Evolutionary conservation across 2,888 invertebrate species (phyloP), one percentile per base, ranked within the genome.

Genomic region (Auanema freiburgensis): DNA sequence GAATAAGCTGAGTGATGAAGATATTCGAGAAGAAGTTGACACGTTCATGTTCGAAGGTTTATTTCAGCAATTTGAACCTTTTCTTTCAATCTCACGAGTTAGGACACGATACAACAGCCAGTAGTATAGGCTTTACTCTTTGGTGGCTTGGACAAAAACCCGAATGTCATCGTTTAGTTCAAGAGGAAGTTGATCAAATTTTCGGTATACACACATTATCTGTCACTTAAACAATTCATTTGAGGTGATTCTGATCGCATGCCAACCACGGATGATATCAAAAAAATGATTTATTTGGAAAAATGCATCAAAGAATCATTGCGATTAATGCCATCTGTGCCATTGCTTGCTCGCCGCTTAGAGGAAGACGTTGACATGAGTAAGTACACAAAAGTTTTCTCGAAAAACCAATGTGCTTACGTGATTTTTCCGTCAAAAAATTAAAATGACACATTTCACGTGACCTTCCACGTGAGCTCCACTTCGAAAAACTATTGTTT

Each of bases 21-120:
- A 86, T 63, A 85, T 87, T 43, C 76, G 85, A 51, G 59, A 71
- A 49, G 73, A 73, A 57, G 69, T 72, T 3, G 87, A 87, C 71
- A 86, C 85, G 1, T 86, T 86, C 77, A 87, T 86, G 86, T 86
- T 85, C 78, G 86, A 85, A 64, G 72, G 85, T 55, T 33, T 40
- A 3, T n/a, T 18, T 18, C 10, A 5, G 43, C 43, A 43, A 43
- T 43, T 14, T 12, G 43, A 43, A 43, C 11, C n/a, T 43, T 43
- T 12, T 43, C 11, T 43, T 43, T 43, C 43, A n/a, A n/a, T 11
- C 11, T 43, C 11, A 43, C 43, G n/a, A 12, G 43, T 11, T 21
- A 57, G 63, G 72, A 23, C 86, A 86, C 73, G 86, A 86, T 68
- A 86, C 85, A 25, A 85, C 85, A 5, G 83, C 85, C 1, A 83